Conservation (phyloP, 2,888 invertebrate species). For the Leptopterna dolabrata region DNA sequence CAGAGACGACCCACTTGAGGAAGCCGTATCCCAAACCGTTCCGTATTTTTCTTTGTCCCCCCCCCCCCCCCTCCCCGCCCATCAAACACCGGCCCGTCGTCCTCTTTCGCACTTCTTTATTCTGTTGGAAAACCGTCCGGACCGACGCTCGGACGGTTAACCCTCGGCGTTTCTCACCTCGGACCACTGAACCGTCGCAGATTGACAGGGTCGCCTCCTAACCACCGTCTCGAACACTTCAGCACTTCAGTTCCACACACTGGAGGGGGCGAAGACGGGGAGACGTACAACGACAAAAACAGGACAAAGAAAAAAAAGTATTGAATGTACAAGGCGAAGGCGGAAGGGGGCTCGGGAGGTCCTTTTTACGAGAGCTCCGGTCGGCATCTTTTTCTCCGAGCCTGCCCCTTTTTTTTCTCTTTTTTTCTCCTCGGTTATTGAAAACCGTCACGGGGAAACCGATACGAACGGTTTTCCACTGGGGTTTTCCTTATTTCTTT, state of each 20-base stretch:
- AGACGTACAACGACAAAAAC: background rate
- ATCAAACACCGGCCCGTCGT: background rate
- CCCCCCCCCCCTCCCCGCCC: too few species aligned
- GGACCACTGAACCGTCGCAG: background rate
- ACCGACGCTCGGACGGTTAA: background rate
- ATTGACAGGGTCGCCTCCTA: background rate
- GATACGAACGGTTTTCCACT: background rate
- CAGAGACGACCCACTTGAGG: too few species aligned
- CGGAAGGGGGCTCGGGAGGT: background rate
- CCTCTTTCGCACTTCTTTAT: background rate
- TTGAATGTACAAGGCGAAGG: background rate
- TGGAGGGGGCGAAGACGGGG: too few species aligned
- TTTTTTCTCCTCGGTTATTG: background rate
- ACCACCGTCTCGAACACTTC: background rate
- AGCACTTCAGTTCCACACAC: background rate
- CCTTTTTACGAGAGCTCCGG: background rate
- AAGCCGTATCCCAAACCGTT: too few species aligned
- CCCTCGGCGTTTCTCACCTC: background rate
- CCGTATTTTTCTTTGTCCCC: too few species aligned
- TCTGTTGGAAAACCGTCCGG: background rate
- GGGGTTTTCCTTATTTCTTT: background rate
- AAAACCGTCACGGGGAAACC: conserved; percentile 7
- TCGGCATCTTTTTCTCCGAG: background rate
- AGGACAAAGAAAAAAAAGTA: background rate
- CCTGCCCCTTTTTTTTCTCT: background rate